Conservation (phyloP, 2,888 invertebrate species). For the Ischnura elegans region DNA sequence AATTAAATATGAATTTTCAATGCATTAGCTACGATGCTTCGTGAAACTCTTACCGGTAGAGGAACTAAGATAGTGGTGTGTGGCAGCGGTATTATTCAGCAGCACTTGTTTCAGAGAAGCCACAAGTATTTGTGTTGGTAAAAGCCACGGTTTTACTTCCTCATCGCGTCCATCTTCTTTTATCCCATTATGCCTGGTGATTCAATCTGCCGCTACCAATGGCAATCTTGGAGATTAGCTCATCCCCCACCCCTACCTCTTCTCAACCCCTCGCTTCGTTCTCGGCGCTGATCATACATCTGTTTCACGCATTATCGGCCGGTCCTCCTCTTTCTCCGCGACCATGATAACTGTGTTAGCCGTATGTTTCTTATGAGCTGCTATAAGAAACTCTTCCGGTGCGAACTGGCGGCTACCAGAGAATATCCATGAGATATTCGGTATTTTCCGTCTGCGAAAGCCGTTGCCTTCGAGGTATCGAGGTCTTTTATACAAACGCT, state of each 20-base stretch:
- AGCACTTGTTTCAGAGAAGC: too few species aligned
- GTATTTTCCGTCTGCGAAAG: constrained; percentile 10
- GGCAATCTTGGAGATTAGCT: background rate
- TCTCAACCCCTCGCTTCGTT: too few species aligned
- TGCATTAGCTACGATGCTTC: too few species aligned
- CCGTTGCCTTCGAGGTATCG: background rate
- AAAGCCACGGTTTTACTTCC: too few species aligned
- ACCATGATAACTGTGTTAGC: background rate
- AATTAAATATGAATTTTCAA: too few species aligned
- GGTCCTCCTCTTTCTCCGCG: background rate
- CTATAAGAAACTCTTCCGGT: background rate
- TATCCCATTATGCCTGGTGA: background rate
- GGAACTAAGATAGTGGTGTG: too few species aligned
- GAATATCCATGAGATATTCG: background rate
- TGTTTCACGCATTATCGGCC: background rate
- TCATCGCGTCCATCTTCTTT: too few species aligned
- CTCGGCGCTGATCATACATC: background rate
- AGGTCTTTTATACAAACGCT: background rate
- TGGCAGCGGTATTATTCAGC: too few species aligned
- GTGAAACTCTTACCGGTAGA: too few species aligned
- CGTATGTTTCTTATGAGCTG: background rate
- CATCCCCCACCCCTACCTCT: background rate
- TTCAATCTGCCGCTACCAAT: background rate
- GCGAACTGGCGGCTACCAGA: background rate
- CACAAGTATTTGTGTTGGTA: too few species aligned